Evolutionary conservation across 1,140 invertebrate species (phyloP).

Genomic region (Steinernema feltiae): DNA sequence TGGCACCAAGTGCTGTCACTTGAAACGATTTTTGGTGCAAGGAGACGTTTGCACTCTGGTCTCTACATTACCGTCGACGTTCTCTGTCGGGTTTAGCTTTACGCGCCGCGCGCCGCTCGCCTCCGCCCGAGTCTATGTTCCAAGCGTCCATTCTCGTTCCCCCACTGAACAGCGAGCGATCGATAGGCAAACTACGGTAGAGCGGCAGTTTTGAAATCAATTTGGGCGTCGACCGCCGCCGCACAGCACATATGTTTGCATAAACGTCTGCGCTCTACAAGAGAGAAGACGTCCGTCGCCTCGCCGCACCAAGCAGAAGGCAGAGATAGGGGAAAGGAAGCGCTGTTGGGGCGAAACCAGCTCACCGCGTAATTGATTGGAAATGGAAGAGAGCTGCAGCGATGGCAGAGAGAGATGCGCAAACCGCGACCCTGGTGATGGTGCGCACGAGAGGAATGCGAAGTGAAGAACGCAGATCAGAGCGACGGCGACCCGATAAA

Average conservation of each 20-base stretch:
- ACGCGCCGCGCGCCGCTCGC: slow-evolving; percentile 6
- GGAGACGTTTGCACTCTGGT: slow-evolving; percentile 12
- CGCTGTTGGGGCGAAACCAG: background rate
- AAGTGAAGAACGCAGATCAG: background rate
- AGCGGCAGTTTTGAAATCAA: slow-evolving; percentile 9
- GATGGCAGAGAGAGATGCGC: background rate
- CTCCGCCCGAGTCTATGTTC: background rate
- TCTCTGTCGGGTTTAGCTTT: slow-evolving; percentile 7
- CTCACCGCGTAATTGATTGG: background rate
- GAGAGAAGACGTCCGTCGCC: background rate
- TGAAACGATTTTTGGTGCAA: slow-evolving; percentile 7
- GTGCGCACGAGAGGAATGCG: slow-evolving; percentile 1
- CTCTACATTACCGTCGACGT: slow-evolving; percentile 7
- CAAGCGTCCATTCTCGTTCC: slow-evolving; percentile 8
- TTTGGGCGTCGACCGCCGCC: background rate
- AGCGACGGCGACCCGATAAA: background rate
- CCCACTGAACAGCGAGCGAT: slow-evolving; percentile 4
- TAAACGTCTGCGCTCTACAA: slow-evolving; percentile 11
- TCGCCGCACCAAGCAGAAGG: background rate
- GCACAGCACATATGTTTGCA: slow-evolving; percentile 4
- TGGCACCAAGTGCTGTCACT: slow-evolving; percentile 11
- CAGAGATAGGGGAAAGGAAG: background rate
- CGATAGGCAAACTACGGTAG: slow-evolving; percentile 13
- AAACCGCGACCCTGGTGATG: background rate
- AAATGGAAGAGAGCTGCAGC: background rate